Evolutionary conservation across 2,113 vertebrate species (phyloP), one percentile per base, ranked within the genome.

Genomic region (Agapornis roseicollis): DNA sequence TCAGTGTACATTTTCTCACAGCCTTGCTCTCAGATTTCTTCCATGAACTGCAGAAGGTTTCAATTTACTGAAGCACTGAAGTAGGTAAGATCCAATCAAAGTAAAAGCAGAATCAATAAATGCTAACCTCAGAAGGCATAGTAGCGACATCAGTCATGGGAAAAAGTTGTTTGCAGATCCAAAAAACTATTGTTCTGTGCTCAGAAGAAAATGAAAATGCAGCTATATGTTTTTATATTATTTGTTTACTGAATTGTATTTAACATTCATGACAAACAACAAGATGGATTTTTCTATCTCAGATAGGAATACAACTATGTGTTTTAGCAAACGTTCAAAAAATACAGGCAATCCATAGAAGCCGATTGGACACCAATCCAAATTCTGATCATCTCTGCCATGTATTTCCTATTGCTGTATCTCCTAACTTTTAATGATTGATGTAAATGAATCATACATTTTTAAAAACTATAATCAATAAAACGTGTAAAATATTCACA

Each of bases 81-180:
- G 95, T 97, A 97, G 96, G 96, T 97, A 98, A 98, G 97, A 98
- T 98, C 97, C 97, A 98, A 98, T 98, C 97, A 97, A 98, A 98
- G 96, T 98, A 96, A 98, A 98, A 97, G 72, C 52, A 95, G 96
- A 98, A 98, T 98, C 97, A 97, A 98, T 98, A 97, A 95, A 97
- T 96, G 90, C 92, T 97, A 95, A 98, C 97, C 96, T 97, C 91
- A 9, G 91, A 97, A 85, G 93, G 89, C 96, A 90, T 91, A 97
- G 95, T 90, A 96, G 94, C 52, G 78, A 97, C 97, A 98, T 97
- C 96, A 97, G 94, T 96, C 91, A 94, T 15, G 37, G 84, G 73
- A 46, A 95, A 96, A 97, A 96, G 91, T 94, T 96, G 66, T 96
- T 97, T 96, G 93, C 47, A 80, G 95, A 76, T 89, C 90, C 91